These are phyloP conservation scores for Cylloceria caligata DNA, from an alignment of 2,888 invertebrate genomes.

Conservation along the genomic window DNA sequence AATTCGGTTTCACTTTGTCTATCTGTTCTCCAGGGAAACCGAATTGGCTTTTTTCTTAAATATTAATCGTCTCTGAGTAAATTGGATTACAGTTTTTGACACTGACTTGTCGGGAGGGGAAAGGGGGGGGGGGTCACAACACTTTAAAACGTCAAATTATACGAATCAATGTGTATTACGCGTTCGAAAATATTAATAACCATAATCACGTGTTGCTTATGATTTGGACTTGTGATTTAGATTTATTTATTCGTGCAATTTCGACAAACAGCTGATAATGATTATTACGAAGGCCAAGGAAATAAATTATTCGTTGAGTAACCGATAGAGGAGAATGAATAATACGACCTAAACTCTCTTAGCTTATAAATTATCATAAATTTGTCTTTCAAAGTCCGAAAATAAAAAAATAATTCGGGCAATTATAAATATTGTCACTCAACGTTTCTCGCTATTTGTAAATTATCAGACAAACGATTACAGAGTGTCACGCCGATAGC, in stretches of 20 bases:
- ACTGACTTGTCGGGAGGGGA: no score
- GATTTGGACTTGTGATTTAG: background rate
- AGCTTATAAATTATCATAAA: background rate
- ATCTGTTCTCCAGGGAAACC: no score
- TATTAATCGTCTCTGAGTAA: no score
- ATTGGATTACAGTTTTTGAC: no score
- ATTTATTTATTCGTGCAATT: background rate
- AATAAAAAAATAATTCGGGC: background rate
- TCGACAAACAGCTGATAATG: background rate
- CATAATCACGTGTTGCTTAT: background rate
- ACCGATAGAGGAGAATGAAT: background rate
- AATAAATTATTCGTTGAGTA: background rate
- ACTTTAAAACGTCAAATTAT: background rate
- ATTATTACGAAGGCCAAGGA: background rate
- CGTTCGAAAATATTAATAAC: background rate
- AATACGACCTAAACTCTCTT: background rate
- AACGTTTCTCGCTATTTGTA: conserved; percentile 29
- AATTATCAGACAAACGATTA: conserved; percentile 55
- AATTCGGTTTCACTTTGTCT: no score
- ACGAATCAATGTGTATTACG: background rate
- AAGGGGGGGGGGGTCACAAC: no score
- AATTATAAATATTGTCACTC: background rate
- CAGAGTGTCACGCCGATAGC: conserved; percentile 55
- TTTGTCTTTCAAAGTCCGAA: background rate
- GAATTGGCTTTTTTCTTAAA: no score